Evolutionary conservation across 2,113 vertebrate genomes (phyloP).

Genomic region (Orthonyx spaldingii): DNA sequence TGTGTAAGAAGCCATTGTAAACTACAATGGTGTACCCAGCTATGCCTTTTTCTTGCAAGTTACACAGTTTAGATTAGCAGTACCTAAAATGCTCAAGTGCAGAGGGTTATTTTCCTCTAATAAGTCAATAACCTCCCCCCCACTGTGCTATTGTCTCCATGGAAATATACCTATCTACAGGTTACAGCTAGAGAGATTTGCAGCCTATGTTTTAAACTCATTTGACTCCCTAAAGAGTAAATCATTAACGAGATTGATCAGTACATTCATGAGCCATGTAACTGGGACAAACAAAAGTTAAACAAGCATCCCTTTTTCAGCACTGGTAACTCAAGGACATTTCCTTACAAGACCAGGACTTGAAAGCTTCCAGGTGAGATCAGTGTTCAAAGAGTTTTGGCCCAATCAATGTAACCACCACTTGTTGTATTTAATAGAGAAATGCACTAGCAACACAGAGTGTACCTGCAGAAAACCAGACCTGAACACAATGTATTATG

Average conservation of each 20-base stretch:
- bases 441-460: background rate
- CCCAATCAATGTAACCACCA: background rate
- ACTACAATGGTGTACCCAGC: background rate
- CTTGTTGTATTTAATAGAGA: background rate
- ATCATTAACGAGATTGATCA: background rate
- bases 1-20: background rate
- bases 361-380: background rate
- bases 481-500: background rate
- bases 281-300: background rate
- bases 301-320: background rate
- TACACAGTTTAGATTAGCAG: background rate
- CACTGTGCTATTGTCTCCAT: background rate
- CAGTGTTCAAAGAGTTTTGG: background rate
- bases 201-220: background rate
- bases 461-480: background rate
- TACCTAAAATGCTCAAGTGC: background rate
- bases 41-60: background rate
- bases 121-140: background rate
- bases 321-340: background rate
- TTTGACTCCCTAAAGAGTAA: background rate
- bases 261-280: background rate
- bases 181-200: background rate
- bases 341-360: background rate
- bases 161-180: background rate
- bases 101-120: background rate